phyloP scores from a whole-genome alignment of 2,113 vertebrate species.

The Lamprotornis superbus region DNA sequence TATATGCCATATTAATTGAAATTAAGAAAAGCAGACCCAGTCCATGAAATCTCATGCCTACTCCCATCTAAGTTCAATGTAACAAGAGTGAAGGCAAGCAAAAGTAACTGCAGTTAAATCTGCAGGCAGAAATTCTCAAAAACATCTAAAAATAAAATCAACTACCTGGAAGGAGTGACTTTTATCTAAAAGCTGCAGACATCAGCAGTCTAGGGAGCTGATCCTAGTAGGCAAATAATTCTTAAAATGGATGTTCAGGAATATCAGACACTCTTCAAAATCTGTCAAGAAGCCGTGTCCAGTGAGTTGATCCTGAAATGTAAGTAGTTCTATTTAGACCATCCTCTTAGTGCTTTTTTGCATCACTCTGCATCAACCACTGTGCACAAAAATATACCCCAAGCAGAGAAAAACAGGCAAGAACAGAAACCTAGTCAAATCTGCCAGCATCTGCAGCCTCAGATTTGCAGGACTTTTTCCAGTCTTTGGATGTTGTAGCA shows the following conservation, averaged over 20 bases:
- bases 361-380: not conserved
- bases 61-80: not conserved
- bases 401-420: not conserved
- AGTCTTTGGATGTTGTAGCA: not conserved
- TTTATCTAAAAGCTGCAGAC: slow-evolving; percentile 5
- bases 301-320: not conserved
- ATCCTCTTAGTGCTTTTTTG: not conserved
- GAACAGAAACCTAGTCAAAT: not conserved
- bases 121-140: not conserved
- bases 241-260: not conserved
- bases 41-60: not conserved
- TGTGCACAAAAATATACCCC: not conserved
- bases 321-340: not conserved
- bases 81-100: not conserved
- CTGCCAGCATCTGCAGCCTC: not conserved
- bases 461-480: not conserved
- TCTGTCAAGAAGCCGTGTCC: not conserved
- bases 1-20: not conserved
- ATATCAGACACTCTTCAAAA: not conserved
- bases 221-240: not conserved
- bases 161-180: not conserved
- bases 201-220: not conserved
- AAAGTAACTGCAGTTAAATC: not conserved
- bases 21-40: not conserved
- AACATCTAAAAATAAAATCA: not conserved